Evolutionary conservation across 2,113 vertebrate genomes (phyloP).

Genomic region (Corythornis cristatus): DNA sequence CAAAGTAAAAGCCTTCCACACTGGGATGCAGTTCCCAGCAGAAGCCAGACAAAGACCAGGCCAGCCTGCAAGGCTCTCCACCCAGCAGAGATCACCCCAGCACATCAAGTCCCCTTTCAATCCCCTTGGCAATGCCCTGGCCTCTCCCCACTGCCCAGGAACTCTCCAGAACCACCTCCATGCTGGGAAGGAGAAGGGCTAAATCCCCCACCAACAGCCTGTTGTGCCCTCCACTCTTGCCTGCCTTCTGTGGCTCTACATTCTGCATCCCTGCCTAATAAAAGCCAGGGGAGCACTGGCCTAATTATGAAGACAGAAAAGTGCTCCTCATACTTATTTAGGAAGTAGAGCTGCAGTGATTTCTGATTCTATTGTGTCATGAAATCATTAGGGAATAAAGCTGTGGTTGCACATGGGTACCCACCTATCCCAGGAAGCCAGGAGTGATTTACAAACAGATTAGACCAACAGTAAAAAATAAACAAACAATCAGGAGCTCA

Average conservation of each 20-base stretch:
- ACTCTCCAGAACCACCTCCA: neutral
- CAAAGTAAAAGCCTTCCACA: fast-evolving
- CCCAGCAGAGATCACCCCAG: fast-evolving
- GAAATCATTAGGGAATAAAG: neutral
- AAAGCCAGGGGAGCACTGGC: neutral
- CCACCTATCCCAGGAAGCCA: neutral
- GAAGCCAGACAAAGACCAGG: neutral
- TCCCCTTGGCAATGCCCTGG: fast-evolving
- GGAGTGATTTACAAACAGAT: neutral
- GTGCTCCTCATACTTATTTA: neutral
- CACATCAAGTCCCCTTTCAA: neutral
- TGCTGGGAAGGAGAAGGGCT: neutral
- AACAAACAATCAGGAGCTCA: neutral
- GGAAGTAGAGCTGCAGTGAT: neutral
- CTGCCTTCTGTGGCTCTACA: fast-evolving
- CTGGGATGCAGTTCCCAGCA: neutral
- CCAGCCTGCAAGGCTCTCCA: neutral
- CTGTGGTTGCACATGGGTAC: neutral
- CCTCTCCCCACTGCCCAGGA: neutral
- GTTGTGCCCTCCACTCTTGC: no score
- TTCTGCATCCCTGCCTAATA: neutral
- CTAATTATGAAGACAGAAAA: fast-evolving
- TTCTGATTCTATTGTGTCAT: neutral
- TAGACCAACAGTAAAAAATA: neutral
- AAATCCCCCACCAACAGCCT: neutral